Evolutionary conservation across 2,888 invertebrate genomes (phyloP), one percentile per base, ranked within the genome.

Genomic region (Hypselothyrea guttata): DNA sequence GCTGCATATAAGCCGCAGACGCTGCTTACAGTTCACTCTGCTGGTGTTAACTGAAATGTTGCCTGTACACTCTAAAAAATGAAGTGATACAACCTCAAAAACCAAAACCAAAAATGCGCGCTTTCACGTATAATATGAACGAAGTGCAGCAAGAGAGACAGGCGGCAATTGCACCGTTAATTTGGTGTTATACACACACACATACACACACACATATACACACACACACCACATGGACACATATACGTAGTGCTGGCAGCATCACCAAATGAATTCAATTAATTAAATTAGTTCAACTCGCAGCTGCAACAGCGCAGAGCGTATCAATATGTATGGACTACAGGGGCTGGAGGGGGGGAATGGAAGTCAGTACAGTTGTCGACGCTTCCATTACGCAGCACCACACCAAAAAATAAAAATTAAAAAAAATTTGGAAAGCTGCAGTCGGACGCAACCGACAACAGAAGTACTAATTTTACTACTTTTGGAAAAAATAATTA

Each of bases 221-320:
- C 5, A 22, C 11, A 38, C 30, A 34, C 7, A 38, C n/a, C n/a
- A n/a, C n/a, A n/a, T 4, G 37, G 1, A 42, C 2, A 22, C 12
- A 9, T 33, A 18, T 16, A 15, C 45, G n/a, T n/a, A n/a, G n/a
- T n/a, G 54, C 56, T 12, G 54, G 58, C 70, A 53, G 30, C 55
- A 53, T 71, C 68, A 51, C 64, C 83, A 75, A 82, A 85, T 82
- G 81, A 82, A 83, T 83, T 85, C 79, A 83, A 83, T 82, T 85
- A 82, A 82, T 82, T 82, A 76, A 85, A 82, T 82, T 82, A 85
- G 79, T 71, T 68, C 63, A 62, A 69, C 76, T 69, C 59, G 63
- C 79, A 67, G 51, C 61, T 65, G 70, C 62, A 66, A 51, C 42
- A 42, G 56, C 56, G 41, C 42, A 45, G 54, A 57, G 35, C 16